Percentiles rank a stretch among this genome's conserved stretches.
phyloP scores from a whole-genome alignment of 2,797 vertebrate genomes.

The Sarcoramphus papa region DNA sequence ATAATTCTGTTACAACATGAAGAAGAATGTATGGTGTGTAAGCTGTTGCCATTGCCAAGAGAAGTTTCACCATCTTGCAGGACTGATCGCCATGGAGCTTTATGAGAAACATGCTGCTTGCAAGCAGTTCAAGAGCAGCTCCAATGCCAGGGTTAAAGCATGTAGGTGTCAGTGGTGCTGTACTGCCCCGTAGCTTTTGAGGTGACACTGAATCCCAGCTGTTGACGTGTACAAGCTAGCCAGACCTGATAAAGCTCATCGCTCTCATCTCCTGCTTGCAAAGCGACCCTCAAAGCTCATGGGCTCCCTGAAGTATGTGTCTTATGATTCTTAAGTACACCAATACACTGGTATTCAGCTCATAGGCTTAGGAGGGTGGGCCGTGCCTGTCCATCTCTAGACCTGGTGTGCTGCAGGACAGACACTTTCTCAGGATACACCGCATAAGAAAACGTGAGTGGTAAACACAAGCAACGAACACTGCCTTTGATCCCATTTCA shows the following conservation, averaged over 20 bases:
- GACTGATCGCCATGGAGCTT: background rate
- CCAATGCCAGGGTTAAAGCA: fast-evolving
- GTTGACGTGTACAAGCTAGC: background rate
- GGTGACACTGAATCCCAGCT: background rate
- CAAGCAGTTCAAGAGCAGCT: background rate
- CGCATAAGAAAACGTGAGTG: fast-evolving
- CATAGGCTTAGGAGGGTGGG: background rate
- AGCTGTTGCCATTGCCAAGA: background rate
- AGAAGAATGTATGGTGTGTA: fast-evolving
- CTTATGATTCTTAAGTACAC: background rate
- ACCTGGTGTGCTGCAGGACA: background rate
- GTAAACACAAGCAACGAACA: background rate
- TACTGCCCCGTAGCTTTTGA: background rate
- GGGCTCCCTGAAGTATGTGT: background rate
- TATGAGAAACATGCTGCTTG: background rate
- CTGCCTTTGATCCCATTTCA: background rate
- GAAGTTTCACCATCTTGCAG: background rate
- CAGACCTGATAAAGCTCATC: background rate
- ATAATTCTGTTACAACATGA: background rate
- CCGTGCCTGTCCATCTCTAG: background rate
- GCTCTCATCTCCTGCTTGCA: background rate
- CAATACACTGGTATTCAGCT: background rate
- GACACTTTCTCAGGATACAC: background rate
- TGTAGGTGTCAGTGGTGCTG: background rate
- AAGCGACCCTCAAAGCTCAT: background rate